A percentile compares a stretch with the other conserved stretches of the same genome.
phyloP scores from a whole-genome alignment of 2,797 vertebrate species.

The Dallia pectoralis region DNA sequence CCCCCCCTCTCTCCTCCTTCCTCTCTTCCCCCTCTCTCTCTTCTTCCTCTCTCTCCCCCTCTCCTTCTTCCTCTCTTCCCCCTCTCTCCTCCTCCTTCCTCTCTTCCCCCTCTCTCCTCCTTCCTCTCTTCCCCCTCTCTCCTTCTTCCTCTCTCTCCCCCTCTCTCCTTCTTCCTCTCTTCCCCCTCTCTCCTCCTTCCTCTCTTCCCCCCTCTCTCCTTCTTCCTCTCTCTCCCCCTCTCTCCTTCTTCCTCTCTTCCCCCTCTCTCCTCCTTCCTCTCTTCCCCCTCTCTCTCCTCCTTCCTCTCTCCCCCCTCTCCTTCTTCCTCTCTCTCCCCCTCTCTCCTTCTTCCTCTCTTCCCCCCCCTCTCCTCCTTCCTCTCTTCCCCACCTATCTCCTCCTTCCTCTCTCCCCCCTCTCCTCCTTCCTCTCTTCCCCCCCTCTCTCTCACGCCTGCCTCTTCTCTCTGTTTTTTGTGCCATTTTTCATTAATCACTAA shows the following conservation, averaged over 20 bases:
- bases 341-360: background rate
- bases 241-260: too few relatives aligned
- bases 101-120: background rate
- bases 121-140: background rate
- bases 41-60: background rate
- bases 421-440: background rate
- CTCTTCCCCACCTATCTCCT: too few relatives aligned
- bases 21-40: background rate
- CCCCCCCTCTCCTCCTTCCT: background rate
- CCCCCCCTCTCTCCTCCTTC: background rate
- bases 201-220: background rate
- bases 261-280: background rate
- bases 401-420: background rate
- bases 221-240: background rate
- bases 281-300: background rate
- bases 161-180: background rate
- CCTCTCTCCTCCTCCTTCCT: background rate
- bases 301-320: too few relatives aligned
- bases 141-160: background rate
- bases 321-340: background rate
- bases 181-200: too few relatives aligned
- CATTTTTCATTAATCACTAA: background rate
- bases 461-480: background rate
- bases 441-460: background rate
- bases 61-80: background rate